Evolutionary conservation across 2,797 vertebrate genomes (phyloP).

Genomic region (Myotis myotis): DNA sequence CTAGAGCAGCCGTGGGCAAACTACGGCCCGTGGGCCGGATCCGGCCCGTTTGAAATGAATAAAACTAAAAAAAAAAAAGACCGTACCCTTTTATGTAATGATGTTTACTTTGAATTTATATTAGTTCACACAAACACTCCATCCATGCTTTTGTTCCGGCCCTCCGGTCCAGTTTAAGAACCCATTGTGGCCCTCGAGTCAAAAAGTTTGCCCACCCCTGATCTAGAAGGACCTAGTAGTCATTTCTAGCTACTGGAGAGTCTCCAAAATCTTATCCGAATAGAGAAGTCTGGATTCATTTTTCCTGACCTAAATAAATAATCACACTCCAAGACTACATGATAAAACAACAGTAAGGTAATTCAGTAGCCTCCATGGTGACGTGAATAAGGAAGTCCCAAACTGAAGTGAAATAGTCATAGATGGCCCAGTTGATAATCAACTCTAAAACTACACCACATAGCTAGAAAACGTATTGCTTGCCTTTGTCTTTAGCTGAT

Average conservation of each 20-base stretch:
- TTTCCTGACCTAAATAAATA: not conserved
- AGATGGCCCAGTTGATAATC: not conserved
- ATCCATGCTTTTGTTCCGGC: too few relatives aligned
- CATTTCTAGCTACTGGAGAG: not conserved
- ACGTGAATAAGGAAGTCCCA: not conserved
- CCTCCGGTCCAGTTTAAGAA: too few relatives aligned
- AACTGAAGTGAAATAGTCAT: not conserved
- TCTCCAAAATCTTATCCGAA: not conserved
- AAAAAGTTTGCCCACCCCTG: too few relatives aligned
- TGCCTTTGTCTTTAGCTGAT: not conserved
- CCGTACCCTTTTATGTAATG: too few relatives aligned
- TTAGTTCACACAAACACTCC: too few relatives aligned
- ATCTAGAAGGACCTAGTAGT: conserved; percentile 1
- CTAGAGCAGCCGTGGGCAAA: not conserved
- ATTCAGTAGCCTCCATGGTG: not conserved
- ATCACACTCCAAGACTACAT: not conserved
- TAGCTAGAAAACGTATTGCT: not conserved
- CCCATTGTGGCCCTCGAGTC: too few relatives aligned
- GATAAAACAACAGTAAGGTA: not conserved
- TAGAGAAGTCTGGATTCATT: not conserved
- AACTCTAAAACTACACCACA: not conserved
- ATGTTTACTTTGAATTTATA: too few relatives aligned
- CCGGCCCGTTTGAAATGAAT: too few relatives aligned
- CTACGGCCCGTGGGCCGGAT: too few relatives aligned
- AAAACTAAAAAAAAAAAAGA: too few relatives aligned